These are phyloP conservation scores for Musca vetustissima DNA, from an alignment of 1,140 invertebrate species.

Conservation along the genomic window DNA sequence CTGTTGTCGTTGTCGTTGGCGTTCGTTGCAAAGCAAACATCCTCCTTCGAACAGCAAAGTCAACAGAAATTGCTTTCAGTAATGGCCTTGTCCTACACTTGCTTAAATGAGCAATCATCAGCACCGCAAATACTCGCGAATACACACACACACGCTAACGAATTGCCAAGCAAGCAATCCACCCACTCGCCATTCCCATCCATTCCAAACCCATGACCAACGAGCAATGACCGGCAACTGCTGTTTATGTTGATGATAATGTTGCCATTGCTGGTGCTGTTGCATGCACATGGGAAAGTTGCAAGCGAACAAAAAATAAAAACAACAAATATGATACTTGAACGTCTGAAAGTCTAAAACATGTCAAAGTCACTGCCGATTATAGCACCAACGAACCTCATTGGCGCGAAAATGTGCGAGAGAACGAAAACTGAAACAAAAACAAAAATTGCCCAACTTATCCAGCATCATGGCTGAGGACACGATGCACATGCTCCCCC, in stretches of 20 bases:
- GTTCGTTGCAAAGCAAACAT: constrained; percentile 10
- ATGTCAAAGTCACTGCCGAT: constrained; percentile 16
- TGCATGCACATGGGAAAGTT: constrained; percentile 6
- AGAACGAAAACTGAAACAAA: background rate
- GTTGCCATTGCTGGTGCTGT: background rate
- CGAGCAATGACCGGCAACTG: background rate
- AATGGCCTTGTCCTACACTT: constrained; percentile 23
- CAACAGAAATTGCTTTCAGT: constrained; percentile 2
- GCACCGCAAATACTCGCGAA: no score
- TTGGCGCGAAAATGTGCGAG: background rate
- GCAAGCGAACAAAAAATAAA: no score
- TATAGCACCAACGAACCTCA: constrained; percentile 2
- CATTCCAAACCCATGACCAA: background rate
- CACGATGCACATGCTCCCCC: background rate
- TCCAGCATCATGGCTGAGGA: background rate
- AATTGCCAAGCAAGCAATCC: background rate
- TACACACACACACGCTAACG: background rate
- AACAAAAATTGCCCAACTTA: background rate
- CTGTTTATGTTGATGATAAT: background rate
- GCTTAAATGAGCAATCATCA: constrained; percentile 17
- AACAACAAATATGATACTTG: no score
- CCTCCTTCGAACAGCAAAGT: background rate
- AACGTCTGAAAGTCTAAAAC: background rate
- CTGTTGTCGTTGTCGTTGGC: background rate
- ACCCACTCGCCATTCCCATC: background rate